Conservation (phyloP, 2,888 invertebrate species). For the Cosmopolites sordidus region DNA sequence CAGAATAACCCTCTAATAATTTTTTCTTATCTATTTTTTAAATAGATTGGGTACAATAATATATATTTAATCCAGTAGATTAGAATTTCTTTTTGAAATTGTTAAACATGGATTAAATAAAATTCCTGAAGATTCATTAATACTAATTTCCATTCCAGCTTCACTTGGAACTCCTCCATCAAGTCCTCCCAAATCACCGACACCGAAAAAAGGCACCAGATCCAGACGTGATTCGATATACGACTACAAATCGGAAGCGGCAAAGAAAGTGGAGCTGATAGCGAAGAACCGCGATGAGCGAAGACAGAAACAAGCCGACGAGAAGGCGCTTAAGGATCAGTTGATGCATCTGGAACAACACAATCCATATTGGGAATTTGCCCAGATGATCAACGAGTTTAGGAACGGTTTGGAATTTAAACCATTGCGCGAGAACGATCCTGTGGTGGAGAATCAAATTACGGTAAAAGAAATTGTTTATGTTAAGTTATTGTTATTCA, state of each 20-base stretch:
- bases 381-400: conserved; percentile 93
- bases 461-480: no score
- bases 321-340: conserved; percentile 80
- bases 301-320: conserved; percentile 83
- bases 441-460: conserved; percentile 85
- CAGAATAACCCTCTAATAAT: no score
- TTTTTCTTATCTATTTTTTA: no score
- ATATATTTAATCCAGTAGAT: no score
- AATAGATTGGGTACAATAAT: no score
- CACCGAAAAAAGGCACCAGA: conserved; percentile 30
- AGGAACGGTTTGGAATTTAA: conserved; percentile 41
- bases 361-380: conserved; percentile 96
- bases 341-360: conserved; percentile 79
- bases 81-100: no score
- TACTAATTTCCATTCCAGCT: no score
- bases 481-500: no score
- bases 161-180: conserved; percentile 25
- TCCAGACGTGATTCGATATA: conserved; percentile 34
- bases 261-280: conserved; percentile 87
- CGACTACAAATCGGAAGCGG: conserved; percentile 43
- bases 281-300: conserved; percentile 95
- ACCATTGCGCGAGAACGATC: conserved; percentile 71
- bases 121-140: no score
- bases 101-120: no score
- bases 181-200: conserved; percentile 35